phyloP scores from a whole-genome alignment of 2,113 vertebrate species.

The Morphnarchus princeps region DNA sequence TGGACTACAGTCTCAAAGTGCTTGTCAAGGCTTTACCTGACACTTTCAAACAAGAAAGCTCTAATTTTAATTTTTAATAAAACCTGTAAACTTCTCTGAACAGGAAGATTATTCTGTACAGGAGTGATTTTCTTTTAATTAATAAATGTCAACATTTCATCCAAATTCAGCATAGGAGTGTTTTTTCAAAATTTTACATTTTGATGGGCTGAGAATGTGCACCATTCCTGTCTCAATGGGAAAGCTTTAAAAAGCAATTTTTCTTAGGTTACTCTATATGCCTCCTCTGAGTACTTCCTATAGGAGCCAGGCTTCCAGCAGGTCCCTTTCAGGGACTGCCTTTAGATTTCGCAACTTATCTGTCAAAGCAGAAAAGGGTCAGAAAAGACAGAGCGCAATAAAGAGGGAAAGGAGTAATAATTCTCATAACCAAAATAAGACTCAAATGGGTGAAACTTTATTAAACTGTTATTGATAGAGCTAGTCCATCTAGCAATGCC shows the following conservation, averaged over 20 bases:
- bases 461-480: not conserved
- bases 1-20: not conserved
- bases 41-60: not conserved
- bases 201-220: not conserved
- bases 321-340: not conserved
- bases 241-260: not conserved
- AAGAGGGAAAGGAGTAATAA: not conserved
- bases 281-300: not conserved
- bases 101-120: not conserved
- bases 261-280: not conserved
- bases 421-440: not conserved
- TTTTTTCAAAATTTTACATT: not conserved
- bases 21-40: not conserved
- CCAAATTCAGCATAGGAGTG: not conserved
- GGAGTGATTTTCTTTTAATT: not conserved
- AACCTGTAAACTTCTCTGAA: not conserved
- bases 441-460: not conserved
- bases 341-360: not conserved
- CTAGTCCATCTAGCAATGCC: not conserved
- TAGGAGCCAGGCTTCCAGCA: not conserved
- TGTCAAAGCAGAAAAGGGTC: not conserved
- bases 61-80: not conserved
- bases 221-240: not conserved
- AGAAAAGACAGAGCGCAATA: not conserved
- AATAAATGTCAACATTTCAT: not conserved